A percentile compares a stretch with the other conserved stretches of the same genome.
Evolutionary conservation across 2,113 vertebrate species (phyloP).

Genomic region (Thalassarche chlororhynchos): DNA sequence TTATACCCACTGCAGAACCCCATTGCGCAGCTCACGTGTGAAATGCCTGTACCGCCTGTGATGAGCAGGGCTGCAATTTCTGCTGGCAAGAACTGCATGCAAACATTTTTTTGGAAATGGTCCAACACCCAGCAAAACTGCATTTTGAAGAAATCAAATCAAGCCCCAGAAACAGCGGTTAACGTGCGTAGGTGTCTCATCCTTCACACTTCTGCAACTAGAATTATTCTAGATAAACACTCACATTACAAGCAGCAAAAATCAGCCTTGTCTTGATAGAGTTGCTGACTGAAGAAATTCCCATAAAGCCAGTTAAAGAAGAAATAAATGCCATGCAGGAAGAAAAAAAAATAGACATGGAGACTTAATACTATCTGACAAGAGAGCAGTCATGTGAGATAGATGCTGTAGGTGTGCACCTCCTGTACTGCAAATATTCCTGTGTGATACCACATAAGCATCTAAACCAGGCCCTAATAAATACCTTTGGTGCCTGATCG

Average conservation of each 20-base stretch:
- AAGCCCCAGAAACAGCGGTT: neutral
- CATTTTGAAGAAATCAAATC: neutral
- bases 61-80: neutral
- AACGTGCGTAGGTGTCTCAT: neutral
- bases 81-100: neutral
- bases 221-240: neutral
- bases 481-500: neutral
- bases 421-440: neutral
- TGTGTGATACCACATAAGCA: neutral
- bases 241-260: neutral
- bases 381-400: fast-evolving
- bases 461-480: neutral
- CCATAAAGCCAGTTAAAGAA: neutral
- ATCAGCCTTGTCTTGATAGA: neutral
- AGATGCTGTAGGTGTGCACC: neutral
- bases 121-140: neutral
- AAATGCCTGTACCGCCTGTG: neutral
- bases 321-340: neutral
- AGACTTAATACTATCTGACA: neutral
- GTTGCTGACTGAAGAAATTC: neutral
- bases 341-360: neutral
- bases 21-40: neutral
- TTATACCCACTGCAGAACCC: neutral
- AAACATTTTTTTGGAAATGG: neutral
- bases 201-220: neutral